Percentiles rank a stretch among this genome's conserved stretches.
These are phyloP conservation scores for Rhagonycha lutea DNA, from an alignment of 2,888 invertebrate genomes.

Conservation along the genomic window DNA sequence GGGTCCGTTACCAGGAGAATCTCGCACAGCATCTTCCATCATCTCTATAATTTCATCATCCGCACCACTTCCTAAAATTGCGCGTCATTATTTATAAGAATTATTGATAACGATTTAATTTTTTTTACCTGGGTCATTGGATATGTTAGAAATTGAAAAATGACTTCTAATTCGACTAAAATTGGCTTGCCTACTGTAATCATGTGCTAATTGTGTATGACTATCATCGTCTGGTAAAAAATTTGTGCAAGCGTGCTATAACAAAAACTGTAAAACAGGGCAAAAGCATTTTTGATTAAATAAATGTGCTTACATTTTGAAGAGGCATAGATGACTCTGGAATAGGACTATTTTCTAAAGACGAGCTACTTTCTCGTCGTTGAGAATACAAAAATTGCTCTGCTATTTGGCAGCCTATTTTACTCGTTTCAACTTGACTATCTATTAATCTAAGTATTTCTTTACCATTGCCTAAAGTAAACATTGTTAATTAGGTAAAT, in stretches of 20 bases:
- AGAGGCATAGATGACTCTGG: conserved; percentile 45
- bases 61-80: conserved; percentile 31
- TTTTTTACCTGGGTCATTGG: conserved; percentile 57
- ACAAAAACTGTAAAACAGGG: conserved; percentile 14
- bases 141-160: conserved; percentile 56
- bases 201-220: conserved; percentile 33
- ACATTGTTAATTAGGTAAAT: not conserved
- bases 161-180: conserved; percentile 55
- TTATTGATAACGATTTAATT: not conserved
- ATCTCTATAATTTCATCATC: conserved; percentile 64
- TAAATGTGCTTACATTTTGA: conserved; percentile 40
- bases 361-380: conserved; percentile 58
- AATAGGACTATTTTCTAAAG: conserved; percentile 57
- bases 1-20: conserved; percentile 53
- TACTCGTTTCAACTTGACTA: conserved; percentile 79
- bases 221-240: conserved; percentile 48
- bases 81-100: not conserved
- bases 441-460: conserved; percentile 74
- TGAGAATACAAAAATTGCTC: conserved; percentile 73
- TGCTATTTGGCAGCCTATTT: conserved; percentile 83
- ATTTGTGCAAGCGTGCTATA: conserved; percentile 54
- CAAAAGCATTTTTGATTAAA: not conserved
- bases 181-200: conserved; percentile 14
- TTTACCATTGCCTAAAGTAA: conserved; percentile 53
- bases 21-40: conserved; percentile 59